These are phyloP conservation scores for Smutsia temminckii DNA, from an alignment of 2,797 vertebrate species.

Conservation along the genomic window DNA sequence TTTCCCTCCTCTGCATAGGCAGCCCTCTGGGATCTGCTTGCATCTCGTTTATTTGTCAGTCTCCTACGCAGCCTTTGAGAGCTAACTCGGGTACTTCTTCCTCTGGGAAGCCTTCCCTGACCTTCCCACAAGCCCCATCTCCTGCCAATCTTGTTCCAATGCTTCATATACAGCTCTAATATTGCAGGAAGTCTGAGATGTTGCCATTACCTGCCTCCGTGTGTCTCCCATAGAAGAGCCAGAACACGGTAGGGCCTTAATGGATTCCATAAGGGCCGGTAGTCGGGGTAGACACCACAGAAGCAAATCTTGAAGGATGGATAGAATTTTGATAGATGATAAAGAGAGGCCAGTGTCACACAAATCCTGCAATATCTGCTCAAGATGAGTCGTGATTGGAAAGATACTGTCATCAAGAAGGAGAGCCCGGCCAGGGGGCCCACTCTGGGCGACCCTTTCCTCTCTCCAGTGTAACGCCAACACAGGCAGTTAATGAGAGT, in stretches of 20 bases:
- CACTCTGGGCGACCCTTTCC: neutral
- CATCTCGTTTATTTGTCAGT: neutral
- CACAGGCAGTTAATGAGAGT: neutral
- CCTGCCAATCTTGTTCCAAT: neutral
- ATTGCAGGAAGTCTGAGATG: neutral
- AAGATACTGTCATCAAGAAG: neutral
- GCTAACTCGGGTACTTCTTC: neutral
- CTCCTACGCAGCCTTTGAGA: neutral
- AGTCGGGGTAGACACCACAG: neutral
- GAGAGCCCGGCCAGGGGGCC: neutral
- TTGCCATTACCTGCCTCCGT: neutral
- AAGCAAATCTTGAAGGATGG: conserved; percentile 23
- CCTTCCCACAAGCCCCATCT: rapidly evolving
- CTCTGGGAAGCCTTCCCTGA: neutral
- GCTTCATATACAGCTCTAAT: neutral
- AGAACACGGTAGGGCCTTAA: neutral
- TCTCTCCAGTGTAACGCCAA: neutral
- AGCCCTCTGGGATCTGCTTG: neutral
- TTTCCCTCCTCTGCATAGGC: neutral
- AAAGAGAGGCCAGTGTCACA: neutral
- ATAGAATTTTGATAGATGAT: conserved; percentile 43
- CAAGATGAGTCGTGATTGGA: neutral
- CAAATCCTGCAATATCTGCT: conserved; percentile 26
- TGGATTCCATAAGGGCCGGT: conserved; percentile 28
- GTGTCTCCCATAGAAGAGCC: neutral